phyloP scores from a whole-genome alignment of 2,797 vertebrate species.

The Thaleichthys pacificus region DNA sequence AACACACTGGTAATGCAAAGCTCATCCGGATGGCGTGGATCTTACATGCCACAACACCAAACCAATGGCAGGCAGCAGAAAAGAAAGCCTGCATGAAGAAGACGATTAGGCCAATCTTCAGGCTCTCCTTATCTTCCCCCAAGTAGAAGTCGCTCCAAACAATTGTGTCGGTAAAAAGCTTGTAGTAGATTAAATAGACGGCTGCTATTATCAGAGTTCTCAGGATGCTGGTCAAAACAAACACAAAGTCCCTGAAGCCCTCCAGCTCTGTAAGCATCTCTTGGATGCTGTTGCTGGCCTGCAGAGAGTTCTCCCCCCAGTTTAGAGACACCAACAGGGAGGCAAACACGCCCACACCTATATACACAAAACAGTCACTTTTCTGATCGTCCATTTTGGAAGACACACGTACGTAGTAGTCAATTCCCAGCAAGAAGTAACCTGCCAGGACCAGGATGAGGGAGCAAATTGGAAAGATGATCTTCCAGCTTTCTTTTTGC shows the following conservation, averaged over 20 bases:
- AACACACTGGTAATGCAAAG: slow-evolving; percentile 73
- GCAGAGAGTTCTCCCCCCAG: slow-evolving; percentile 82
- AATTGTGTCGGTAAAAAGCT: slow-evolving; percentile 40
- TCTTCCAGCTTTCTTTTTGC: slow-evolving; percentile 71
- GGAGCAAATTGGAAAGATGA: slow-evolving; percentile 76
- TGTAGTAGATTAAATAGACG: slow-evolving; percentile 68
- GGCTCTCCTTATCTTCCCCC: background rate
- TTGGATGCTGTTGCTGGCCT: slow-evolving; percentile 67
- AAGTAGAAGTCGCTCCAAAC: slow-evolving; percentile 54
- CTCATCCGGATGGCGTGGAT: slow-evolving; percentile 75
- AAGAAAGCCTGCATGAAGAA: slow-evolving; percentile 56
- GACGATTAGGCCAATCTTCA: background rate
- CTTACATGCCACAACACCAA: slow-evolving; percentile 81
- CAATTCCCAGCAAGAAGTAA: slow-evolving; percentile 67
- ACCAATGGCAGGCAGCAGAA: slow-evolving; percentile 80
- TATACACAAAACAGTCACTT: slow-evolving; percentile 21
- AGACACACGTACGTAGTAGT: slow-evolving; percentile 69
- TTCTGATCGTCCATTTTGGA: slow-evolving; percentile 48
- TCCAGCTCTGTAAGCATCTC: slow-evolving; percentile 66
- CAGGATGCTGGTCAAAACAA: slow-evolving; percentile 72
- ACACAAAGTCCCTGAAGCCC: slow-evolving; percentile 72
- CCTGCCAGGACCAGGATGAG: slow-evolving; percentile 55
- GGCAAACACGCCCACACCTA: slow-evolving; percentile 70
- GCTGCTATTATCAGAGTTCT: slow-evolving; percentile 58
- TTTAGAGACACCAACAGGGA: slow-evolving; percentile 74